A percentile compares a stretch with the other conserved stretches of the same genome.
Conservation (phyloP, 2,113 vertebrate genomes). For the Columbina picui region DNA sequence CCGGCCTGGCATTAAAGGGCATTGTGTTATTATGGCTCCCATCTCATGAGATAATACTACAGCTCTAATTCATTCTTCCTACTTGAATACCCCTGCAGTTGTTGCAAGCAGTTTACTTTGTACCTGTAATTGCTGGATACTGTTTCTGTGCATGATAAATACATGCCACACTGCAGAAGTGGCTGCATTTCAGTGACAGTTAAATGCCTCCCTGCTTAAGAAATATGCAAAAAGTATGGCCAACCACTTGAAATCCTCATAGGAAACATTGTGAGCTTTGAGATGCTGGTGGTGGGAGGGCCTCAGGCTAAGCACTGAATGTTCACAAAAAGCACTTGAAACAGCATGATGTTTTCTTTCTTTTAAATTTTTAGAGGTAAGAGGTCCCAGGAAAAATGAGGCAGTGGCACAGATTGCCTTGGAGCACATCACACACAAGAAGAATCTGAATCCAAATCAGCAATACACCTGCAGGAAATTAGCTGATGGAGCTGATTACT, state of each 20-base stretch:
- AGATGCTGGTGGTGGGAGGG: background rate
- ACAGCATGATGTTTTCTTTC: background rate
- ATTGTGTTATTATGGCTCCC: background rate
- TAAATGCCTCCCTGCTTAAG: background rate
- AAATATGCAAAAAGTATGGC: background rate
- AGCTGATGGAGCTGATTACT: background rate
- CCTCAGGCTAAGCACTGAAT: background rate
- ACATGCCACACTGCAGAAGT: background rate
- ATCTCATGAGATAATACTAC: background rate
- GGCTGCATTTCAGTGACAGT: background rate
- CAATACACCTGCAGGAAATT: background rate
- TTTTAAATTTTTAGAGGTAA: background rate
- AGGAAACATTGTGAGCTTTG: background rate
- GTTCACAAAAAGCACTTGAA: background rate
- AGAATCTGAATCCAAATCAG: background rate
- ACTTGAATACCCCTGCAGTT: background rate
- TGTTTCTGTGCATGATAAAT: background rate
- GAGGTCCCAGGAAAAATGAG: background rate
- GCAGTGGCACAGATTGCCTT: background rate
- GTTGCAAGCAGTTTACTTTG: background rate
- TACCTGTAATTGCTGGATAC: background rate
- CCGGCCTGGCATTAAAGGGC: background rate
- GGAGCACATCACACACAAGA: background rate
- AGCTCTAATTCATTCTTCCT: background rate
- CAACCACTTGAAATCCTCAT: background rate